Base-by-base conservation (phyloP, 2,113 vertebrate species). In the Periophthalmodon schlosseri region DNA sequence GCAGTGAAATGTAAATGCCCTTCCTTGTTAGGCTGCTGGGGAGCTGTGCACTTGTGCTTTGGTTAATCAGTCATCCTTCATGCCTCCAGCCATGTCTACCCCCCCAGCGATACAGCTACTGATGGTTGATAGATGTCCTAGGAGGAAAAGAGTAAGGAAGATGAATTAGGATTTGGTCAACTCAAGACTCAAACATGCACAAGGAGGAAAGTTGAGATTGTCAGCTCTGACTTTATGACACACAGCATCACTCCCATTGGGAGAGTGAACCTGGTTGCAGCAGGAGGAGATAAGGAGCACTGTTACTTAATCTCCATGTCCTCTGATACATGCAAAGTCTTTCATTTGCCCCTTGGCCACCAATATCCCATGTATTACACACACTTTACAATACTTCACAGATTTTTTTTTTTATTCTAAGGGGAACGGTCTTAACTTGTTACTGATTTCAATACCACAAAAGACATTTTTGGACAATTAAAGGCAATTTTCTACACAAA, bases 51-150 rank as follows among this genome's bases (percentile, higher is more conserved):
- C 82, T 84, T 80, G 87, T 4, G 56, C 78, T 88, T 88, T 75
- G 79, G 86, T 88, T 91, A 90, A 93, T 93, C 90, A 86, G 73
- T 91, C 90, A 92, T 87, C 74, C 78, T 74, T 16, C 12, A 20
- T 68, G 52, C 5, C 5, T 9, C 65, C 72, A 72, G 52, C 39
- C 66, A 54, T 78, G 65, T 74, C 65, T 70, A 68, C 39, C 0
- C 39, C 47, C 75, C 34, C 68, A 76, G 52, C 66, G 61, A 69
- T 49, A 71, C 71, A 60, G 39, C 74, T 58, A 68, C 73, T 71
- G 81, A 84, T 28, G 14, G 60, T 72, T 92, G 90, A 92, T 91
- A 80, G 87, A 91, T 91, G 90, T 85, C 50, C 57, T 44, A 34
- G 50, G 46, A 80, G 78, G 77, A 1, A 77, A 78, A 65, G 73